Evolutionary conservation across 2,888 invertebrate species (phyloP).

Genomic region (Drosophila nigricruria): DNA sequence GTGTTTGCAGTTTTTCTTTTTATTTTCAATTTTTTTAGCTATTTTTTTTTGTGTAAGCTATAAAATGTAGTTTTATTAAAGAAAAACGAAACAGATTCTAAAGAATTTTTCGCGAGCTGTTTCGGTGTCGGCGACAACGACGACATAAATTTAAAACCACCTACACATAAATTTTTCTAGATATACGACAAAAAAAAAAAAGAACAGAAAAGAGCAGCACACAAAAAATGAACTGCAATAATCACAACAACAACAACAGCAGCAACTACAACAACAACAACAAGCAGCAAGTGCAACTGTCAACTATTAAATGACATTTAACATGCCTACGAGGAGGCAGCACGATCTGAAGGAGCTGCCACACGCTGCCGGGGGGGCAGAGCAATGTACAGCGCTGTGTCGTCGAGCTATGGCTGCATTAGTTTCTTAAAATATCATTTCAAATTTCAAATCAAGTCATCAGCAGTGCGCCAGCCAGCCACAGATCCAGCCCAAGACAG

Average conservation of each 20-base stretch:
- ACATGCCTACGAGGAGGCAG: constrained; percentile 74
- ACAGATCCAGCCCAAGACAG: constrained; percentile 52
- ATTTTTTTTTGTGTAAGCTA: constrained; percentile 65
- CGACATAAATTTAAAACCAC: constrained; percentile 78
- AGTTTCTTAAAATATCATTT: constrained; percentile 79
- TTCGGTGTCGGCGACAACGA: constrained; percentile 67
- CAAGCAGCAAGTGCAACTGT: constrained; percentile 77
- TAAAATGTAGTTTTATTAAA: constrained; percentile 78
- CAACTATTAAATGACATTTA: constrained; percentile 84
- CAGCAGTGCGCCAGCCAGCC: constrained; percentile 45
- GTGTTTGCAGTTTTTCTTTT: constrained; percentile 30
- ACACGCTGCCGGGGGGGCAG: not conserved
- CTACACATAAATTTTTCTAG: constrained; percentile 76
- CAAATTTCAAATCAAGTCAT: constrained; percentile 77
- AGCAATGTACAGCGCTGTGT: constrained; percentile 21
- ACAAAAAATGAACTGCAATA: constrained; percentile 69
- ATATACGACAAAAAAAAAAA: constrained; percentile 38
- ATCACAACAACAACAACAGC: constrained; percentile 57
- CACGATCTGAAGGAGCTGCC: constrained; percentile 12
- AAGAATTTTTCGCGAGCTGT: constrained; percentile 76
- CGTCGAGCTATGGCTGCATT: constrained; percentile 65
- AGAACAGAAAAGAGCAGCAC: constrained; percentile 16
- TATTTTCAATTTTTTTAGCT: not conserved
- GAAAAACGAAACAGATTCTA: constrained; percentile 77
- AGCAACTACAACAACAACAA: constrained; percentile 44